A percentile compares a stretch with the other conserved stretches of the same genome.
Conservation (phyloP, 2,113 vertebrate species). For the Accipiter cooperii region DNA sequence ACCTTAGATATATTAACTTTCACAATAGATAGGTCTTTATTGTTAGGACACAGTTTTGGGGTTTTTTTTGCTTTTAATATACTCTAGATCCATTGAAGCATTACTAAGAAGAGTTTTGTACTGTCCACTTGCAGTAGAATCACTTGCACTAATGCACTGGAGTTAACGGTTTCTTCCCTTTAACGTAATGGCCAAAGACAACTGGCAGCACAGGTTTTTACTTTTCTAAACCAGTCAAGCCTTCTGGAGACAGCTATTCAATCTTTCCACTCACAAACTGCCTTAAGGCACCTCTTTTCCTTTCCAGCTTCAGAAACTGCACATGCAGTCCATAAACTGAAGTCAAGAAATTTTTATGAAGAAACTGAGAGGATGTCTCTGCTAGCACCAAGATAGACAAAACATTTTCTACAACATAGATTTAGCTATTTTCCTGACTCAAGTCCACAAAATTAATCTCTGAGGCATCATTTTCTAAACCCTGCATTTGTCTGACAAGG, state of each 20-base stretch:
- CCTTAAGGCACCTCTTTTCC: not conserved
- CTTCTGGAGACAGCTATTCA: not conserved
- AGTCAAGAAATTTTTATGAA: not conserved
- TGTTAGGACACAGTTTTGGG: not conserved
- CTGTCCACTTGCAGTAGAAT: not conserved
- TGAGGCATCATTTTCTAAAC: not conserved
- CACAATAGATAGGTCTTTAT: not conserved
- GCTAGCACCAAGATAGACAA: not conserved
- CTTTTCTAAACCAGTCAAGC: not conserved
- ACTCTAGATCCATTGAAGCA: not conserved
- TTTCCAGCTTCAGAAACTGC: not conserved
- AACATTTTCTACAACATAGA: not conserved
- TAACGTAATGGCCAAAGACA: not conserved
- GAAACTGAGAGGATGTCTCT: not conserved
- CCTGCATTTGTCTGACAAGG: not conserved
- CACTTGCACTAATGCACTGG: not conserved
- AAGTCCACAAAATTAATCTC: not conserved
- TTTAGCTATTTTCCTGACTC: not conserved
- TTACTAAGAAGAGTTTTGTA: conserved; percentile 1
- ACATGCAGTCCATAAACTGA: not conserved
- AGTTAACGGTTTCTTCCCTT: conserved; percentile 1
- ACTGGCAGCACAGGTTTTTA: not conserved
- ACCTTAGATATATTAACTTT: not conserved
- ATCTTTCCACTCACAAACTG: not conserved
- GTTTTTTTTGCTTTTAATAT: not conserved